Percentiles rank a stretch among this genome's conserved stretches.
Conservation (phyloP, 2,113 vertebrate species). For the Monopterus albus region DNA sequence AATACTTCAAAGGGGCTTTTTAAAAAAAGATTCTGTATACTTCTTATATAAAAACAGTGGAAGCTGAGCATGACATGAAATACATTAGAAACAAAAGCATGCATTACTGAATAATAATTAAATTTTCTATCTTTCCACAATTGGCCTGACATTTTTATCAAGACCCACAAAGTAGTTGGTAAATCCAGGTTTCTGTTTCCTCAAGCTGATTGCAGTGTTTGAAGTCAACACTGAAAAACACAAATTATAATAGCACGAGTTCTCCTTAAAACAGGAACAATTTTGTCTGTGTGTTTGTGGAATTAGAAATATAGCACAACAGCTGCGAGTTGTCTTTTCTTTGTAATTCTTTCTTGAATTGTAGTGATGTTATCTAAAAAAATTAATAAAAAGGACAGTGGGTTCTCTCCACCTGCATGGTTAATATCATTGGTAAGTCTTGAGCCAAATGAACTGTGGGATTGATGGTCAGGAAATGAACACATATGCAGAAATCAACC, state of each 20-base stretch:
- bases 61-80: constrained; percentile 29
- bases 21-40: constrained; percentile 16
- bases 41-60: constrained; percentile 29
- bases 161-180: constrained; percentile 32
- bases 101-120: constrained; percentile 50
- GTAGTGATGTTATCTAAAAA: constrained; percentile 57
- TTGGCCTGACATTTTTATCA: constrained; percentile 41
- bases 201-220: constrained; percentile 53
- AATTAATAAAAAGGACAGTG: constrained; percentile 46
- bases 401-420: constrained; percentile 69
- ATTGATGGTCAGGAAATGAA: constrained; percentile 81
- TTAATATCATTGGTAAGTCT: constrained; percentile 65
- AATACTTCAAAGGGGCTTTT: constrained; percentile 53
- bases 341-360: constrained; percentile 64
- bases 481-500: constrained; percentile 76
- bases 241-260: constrained; percentile 28
- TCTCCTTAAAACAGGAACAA: constrained; percentile 44
- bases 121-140: constrained; percentile 19
- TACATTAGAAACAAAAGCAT: constrained; percentile 50
- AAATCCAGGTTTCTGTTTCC: constrained; percentile 26
- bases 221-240: constrained; percentile 49
- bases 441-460: constrained; percentile 72
- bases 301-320: constrained; percentile 60
- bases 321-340: constrained; percentile 66
- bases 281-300: constrained; percentile 31